Evolutionary conservation across 2,113 vertebrate species (phyloP).

Genomic region (Gambusia holbrooki): DNA sequence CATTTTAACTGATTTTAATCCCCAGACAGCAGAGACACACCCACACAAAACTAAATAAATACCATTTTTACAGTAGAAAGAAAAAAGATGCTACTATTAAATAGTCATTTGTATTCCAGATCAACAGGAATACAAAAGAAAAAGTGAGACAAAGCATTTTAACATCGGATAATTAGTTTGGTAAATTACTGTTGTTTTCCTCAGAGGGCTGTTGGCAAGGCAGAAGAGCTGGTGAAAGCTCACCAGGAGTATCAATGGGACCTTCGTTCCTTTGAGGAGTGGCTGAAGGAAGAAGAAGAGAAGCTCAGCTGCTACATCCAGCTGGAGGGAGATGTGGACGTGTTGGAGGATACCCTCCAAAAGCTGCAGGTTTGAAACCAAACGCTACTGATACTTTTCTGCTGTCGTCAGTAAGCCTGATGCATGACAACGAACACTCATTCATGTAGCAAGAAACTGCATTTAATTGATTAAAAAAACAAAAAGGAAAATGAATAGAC

Average conservation of each 20-base stretch:
- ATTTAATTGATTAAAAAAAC: neutral
- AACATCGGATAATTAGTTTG: neutral
- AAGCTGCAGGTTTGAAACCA: constrained; percentile 86
- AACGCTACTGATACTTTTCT: neutral
- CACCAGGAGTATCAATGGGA: constrained; percentile 92
- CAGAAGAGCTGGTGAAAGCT: constrained; percentile 86
- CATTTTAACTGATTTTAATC: too few species aligned
- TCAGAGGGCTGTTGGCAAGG: constrained; percentile 86
- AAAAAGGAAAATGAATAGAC: neutral
- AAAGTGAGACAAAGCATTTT: neutral
- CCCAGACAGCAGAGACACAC: too few species aligned
- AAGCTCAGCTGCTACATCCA: constrained; percentile 84
- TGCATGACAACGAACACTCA: neutral
- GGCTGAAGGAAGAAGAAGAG: constrained; percentile 91
- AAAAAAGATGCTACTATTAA: too few species aligned
- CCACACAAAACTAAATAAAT: too few species aligned
- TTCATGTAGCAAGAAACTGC: neutral
- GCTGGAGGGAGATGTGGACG: constrained; percentile 85
- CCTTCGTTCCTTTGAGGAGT: constrained; percentile 89
- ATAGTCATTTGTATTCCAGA: too few species aligned
- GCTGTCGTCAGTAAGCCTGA: neutral
- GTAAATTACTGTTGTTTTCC: neutral
- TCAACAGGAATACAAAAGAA: too few species aligned
- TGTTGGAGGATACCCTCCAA: constrained; percentile 85
- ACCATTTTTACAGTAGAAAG: too few species aligned